These are phyloP conservation scores for Capitulum mitella DNA, from an alignment of 2,888 invertebrate species.

Conservation along the genomic window DNA sequence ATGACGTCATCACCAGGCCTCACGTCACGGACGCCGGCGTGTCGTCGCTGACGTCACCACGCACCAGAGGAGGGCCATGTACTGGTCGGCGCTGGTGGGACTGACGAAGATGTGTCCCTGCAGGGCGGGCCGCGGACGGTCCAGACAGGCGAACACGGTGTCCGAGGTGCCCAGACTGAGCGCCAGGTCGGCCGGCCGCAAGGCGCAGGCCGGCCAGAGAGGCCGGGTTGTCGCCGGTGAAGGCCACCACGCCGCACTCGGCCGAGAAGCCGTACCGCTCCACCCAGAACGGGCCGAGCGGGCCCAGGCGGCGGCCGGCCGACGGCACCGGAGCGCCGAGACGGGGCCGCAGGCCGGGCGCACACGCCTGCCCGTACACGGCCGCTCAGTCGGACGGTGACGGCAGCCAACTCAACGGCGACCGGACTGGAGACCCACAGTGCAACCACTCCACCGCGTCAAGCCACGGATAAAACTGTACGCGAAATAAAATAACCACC, in stretches of 20 bases:
- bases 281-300: conserved; percentile 69
- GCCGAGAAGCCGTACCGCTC: conserved; percentile 75
- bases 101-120: conserved; percentile 84
- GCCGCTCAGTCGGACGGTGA: too few species aligned
- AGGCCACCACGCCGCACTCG: conserved; percentile 72
- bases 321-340: conserved; percentile 64
- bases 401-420: too few species aligned
- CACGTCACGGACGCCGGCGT: too few species aligned
- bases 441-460: too few species aligned
- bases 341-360: conserved; percentile 62
- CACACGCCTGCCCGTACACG: conserved; percentile 56
- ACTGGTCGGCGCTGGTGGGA: conserved; percentile 66
- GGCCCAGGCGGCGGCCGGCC: conserved; percentile 61
- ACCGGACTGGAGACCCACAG: too few species aligned
- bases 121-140: conserved; percentile 53
- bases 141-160: conserved; percentile 72
- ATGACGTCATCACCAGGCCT: too few species aligned
- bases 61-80: conserved; percentile 83
- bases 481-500: too few species aligned
- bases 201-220: conserved; percentile 73
- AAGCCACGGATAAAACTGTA: too few species aligned
- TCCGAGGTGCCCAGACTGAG: conserved; percentile 91
- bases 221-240: conserved; percentile 93
- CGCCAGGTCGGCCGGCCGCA: conserved; percentile 71
- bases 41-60: too few species aligned